Evolutionary conservation across 1,140 invertebrate species (phyloP).

Genomic region (Manduca sexta): DNA sequence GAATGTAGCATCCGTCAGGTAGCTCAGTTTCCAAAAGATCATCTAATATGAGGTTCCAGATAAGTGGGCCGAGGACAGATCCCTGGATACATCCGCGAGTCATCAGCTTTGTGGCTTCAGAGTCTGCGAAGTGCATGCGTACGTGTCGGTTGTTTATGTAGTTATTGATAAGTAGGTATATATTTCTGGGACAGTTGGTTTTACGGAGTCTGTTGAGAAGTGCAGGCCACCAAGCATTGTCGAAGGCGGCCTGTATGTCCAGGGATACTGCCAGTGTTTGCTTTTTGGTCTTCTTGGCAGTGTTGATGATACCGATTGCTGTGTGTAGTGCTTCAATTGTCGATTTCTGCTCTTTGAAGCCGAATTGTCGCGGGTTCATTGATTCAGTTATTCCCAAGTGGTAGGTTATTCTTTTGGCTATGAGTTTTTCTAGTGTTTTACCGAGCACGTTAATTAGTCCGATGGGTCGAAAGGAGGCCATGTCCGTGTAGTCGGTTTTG

Average conservation of each 20-base stretch:
- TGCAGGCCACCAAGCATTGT: slow-evolving; percentile 28
- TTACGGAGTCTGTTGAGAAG: slow-evolving; percentile 9
- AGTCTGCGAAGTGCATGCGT: no score
- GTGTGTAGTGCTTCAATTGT: slow-evolving; percentile 12
- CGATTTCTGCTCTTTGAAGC: slow-evolving; percentile 16
- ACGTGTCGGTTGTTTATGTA: background rate
- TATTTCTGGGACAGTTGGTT: slow-evolving; percentile 15
- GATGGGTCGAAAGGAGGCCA: slow-evolving; percentile 13
- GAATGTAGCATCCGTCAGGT: background rate
- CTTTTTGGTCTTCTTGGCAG: background rate
- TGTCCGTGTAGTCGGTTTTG: slow-evolving; percentile 2
- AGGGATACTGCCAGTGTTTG: slow-evolving; percentile 10
- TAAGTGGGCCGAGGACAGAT: background rate
- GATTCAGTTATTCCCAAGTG: background rate
- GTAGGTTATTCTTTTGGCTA: slow-evolving; percentile 10
- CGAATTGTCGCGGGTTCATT: slow-evolving; percentile 13
- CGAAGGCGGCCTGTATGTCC: slow-evolving; percentile 25
- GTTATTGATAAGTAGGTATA: slow-evolving; percentile 8
- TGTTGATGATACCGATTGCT: background rate
- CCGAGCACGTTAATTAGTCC: slow-evolving; percentile 20
- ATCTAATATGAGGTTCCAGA: background rate
- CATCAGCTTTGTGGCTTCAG: no score
- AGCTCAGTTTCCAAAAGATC: background rate
- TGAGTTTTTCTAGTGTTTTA: slow-evolving; percentile 22
- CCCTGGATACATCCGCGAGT: background rate